Evolutionary conservation across 1,140 invertebrate genomes (phyloP).

Genomic region (Panonychus citri): DNA sequence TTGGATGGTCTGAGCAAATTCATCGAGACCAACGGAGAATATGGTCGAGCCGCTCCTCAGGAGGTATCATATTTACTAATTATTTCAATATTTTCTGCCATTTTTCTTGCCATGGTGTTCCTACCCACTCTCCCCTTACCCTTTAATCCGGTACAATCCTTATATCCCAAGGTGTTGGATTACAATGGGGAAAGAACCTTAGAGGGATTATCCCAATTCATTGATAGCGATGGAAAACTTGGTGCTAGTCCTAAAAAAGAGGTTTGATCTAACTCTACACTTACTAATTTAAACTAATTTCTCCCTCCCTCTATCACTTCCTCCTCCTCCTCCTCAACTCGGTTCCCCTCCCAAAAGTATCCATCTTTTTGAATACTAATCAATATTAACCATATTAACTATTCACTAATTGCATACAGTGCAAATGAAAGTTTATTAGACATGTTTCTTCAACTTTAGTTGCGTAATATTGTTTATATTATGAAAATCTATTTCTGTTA

Average conservation of each 20-base stretch:
- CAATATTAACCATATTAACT: no score
- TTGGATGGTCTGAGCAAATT: slow-evolving; percentile 79
- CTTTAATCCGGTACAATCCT: background rate
- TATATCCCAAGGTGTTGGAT: slow-evolving; percentile 40
- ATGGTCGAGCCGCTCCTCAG: slow-evolving; percentile 34
- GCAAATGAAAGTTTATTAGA: no score
- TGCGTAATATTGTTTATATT: no score
- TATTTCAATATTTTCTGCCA: background rate
- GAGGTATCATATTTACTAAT: slow-evolving; percentile 19
- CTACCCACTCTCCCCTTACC: background rate
- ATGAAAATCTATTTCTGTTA: no score
- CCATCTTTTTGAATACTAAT: no score
- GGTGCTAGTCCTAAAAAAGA: slow-evolving; percentile 35
- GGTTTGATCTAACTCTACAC: slow-evolving; percentile 21
- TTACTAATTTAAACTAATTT: background rate
- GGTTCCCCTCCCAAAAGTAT: no score
- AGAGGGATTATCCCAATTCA: slow-evolving; percentile 71
- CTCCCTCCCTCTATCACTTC: background rate
- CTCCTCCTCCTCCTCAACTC: no score
- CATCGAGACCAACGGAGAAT: slow-evolving; percentile 49
- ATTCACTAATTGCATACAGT: no score
- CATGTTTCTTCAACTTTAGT: no score
- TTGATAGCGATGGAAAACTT: slow-evolving; percentile 47
- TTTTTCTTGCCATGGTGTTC: slow-evolving; percentile 1
- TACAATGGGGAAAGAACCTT: slow-evolving; percentile 85